A percentile compares a stretch with the other conserved stretches of the same genome.
These are phyloP conservation scores for Paraescarpia echinospica DNA, from an alignment of 1,140 invertebrate genomes.

Conservation along the genomic window DNA sequence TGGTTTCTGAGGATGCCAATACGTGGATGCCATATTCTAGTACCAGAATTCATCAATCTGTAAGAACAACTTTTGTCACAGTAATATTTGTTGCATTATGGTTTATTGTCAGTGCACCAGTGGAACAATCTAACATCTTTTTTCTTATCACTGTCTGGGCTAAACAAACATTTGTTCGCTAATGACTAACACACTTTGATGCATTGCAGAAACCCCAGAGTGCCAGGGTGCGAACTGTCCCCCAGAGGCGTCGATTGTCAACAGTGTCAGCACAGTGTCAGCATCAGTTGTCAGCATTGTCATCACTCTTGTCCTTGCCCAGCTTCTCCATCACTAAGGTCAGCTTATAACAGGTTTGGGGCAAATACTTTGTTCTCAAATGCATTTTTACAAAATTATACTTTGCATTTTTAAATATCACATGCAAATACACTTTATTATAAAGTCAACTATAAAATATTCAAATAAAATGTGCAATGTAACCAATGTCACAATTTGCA, in stretches of 20 bases:
- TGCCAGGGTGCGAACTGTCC: constrained; percentile 31
- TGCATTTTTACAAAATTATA: not conserved
- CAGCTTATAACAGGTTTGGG: not conserved
- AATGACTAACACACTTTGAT: not conserved
- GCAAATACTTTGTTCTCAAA: not conserved
- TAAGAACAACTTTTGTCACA: not conserved
- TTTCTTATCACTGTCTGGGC: too few relatives aligned
- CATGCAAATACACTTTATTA: not conserved
- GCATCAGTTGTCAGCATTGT: not conserved
- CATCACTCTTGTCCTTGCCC: not conserved
- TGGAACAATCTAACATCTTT: not conserved
- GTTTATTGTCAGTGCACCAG: not conserved
- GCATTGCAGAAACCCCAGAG: constrained; percentile 29
- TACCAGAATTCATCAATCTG: not conserved
- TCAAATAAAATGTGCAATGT: too few relatives aligned
- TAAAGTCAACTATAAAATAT: too few relatives aligned
- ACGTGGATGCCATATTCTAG: too few relatives aligned
- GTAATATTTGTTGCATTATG: not conserved
- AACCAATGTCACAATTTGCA: too few relatives aligned
- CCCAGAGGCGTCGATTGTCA: constrained; percentile 16
- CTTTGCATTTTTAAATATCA: not conserved
- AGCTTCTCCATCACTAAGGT: not conserved
- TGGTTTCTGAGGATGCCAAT: too few relatives aligned
- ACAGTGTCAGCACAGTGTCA: not conserved
- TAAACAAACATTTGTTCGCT: not conserved